Evolutionary conservation across 1,140 invertebrate species (phyloP).

Genomic region (Goniozus legneri): DNA sequence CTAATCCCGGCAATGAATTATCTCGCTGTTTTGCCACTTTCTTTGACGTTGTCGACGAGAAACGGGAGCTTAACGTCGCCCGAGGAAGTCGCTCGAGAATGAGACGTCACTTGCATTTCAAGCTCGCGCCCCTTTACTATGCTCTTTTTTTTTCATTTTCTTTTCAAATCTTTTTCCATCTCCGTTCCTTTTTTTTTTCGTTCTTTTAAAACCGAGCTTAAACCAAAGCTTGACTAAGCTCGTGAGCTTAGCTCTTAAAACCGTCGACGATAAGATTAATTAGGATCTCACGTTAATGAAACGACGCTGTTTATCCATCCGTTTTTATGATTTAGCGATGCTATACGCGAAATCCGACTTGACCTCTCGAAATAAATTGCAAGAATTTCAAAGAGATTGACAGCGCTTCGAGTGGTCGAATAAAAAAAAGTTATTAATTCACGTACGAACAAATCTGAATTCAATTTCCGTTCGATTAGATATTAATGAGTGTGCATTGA

Average conservation of each 20-base stretch:
- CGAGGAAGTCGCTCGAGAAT: no score
- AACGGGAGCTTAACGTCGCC: not conserved
- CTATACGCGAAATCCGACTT: no score
- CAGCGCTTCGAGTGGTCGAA: no score
- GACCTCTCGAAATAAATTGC: no score
- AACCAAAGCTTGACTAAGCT: not conserved
- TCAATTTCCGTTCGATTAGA: no score
- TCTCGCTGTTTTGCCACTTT: constrained; percentile 27
- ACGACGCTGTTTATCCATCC: no score
- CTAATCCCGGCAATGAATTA: constrained; percentile 39
- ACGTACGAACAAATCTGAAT: no score
- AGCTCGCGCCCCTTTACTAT: not conserved
- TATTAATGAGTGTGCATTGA: no score
- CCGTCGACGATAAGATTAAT: constrained; percentile 4
- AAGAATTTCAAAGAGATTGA: no score
- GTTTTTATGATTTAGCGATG: no score
- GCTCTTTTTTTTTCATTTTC: constrained; percentile 17
- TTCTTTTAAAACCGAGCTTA: not conserved
- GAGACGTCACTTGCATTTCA: not conserved
- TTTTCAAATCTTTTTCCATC: constrained; percentile 37
- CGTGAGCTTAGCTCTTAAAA: constrained; percentile 9
- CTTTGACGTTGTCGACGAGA: not conserved
- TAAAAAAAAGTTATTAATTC: no score
- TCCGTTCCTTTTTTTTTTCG: constrained; percentile 35
- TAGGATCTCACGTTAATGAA: no score